Evolutionary conservation across 2,797 vertebrate species (phyloP), one percentile per base, ranked within the genome.

Genomic region (Salarias fasciatus): DNA sequence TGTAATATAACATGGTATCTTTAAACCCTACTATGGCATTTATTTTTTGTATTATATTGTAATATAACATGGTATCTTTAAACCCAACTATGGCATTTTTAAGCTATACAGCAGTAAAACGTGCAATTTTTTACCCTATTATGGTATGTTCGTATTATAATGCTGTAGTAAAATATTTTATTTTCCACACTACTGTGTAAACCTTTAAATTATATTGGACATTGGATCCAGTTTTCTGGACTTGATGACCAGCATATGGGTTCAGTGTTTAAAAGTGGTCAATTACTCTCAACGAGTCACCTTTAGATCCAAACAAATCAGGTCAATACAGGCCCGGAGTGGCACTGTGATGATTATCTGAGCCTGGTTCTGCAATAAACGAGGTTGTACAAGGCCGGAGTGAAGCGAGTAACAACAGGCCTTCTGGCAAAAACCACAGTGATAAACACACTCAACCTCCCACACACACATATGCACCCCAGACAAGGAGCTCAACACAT

Each of bases 371-470:
- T 42, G n/a, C 5, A 12, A 30, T 47, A 55, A 53, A 48, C n/a
- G n/a, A n/a, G n/a, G n/a, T n/a, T n/a, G n/a, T n/a, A 58, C 54
- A 68, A 11, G 54, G 45, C 37, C 36, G 36, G 7, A 15, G 53
- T 53, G 11, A 41, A 45, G 33, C 66, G 28, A 58, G 35, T 38
- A 53, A 63, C 31, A 64, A 31, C 45, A 51, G 53, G 41, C 58
- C 8, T 8, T 58, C 53, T 66, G 61, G 62, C 40, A 53, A 46
- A 57, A 55, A 58, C 64, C 35, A 24, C 1, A 1, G 36, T 38
- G 69, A 62, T 43, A 56, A 72, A 80, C 7, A 43, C 18, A 28
- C 9, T 11, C 15, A 11, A 49, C 12, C 14, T 42, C 62, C 51
- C 71, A 24, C 36, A 61, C 73, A 59, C 61, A 47, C 44, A 64